A percentile compares a stretch with the other conserved stretches of the same genome.
Evolutionary conservation across 2,888 invertebrate genomes (phyloP).

Genomic region (Hydraecia micacea): DNA sequence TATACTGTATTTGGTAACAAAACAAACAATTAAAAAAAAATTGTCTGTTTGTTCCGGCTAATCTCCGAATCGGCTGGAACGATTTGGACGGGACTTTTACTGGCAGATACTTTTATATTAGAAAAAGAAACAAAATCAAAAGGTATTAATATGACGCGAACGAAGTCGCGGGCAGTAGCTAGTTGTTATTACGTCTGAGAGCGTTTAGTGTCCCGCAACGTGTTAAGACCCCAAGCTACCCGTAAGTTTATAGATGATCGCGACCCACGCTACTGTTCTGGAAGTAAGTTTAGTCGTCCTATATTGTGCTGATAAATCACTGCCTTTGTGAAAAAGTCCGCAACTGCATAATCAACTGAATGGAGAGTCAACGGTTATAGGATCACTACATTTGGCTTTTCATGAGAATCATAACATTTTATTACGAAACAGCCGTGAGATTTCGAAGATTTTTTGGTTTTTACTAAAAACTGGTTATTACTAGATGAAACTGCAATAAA

Average conservation of each 20-base stretch:
- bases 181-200: too few species aligned
- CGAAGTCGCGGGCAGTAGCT: too few species aligned
- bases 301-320: conserved; percentile 27
- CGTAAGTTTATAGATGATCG: neutral
- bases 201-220: neutral
- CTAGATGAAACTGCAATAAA: neutral
- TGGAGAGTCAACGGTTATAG: neutral
- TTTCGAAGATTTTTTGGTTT: neutral
- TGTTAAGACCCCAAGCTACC: neutral
- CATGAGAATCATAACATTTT: neutral
- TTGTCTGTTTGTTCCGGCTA: too few species aligned
- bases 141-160: too few species aligned
- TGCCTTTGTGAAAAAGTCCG: conserved; percentile 22
- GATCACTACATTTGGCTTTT: conserved; percentile 7
- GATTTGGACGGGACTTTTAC: too few species aligned
- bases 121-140: too few species aligned
- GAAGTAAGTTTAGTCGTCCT: conserved; percentile 1
- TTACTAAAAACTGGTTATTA: neutral
- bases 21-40: too few species aligned
- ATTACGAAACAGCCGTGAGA: neutral
- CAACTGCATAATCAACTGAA: conserved; percentile 1
- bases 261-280: neutral
- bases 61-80: too few species aligned
- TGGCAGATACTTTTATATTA: too few species aligned
- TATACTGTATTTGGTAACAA: too few species aligned